Base-by-base conservation (phyloP, 2,888 invertebrate species). In the Pinctada fucata region DNA sequence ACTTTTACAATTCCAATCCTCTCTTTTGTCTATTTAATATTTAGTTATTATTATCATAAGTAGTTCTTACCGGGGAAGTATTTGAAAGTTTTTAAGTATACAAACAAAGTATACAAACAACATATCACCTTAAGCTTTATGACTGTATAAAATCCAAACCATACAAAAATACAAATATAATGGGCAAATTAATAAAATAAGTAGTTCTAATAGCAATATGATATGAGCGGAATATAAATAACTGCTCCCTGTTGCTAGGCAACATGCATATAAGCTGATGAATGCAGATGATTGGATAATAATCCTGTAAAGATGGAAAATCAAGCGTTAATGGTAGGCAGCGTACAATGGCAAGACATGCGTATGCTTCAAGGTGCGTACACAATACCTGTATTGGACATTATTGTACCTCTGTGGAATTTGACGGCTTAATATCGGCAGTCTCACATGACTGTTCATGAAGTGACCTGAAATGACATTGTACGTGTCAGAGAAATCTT, bases 361-460 rank as follows among this genome's bases (percentile, higher is more conserved):
- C 79, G 50, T 72, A 74, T 74, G 72, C 75, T 48, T 47, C 66
- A 75, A 31, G 66, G 65, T 71, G 72, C 76, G 47, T 66, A 66
- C 71, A 71, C 45, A 70, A 65, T 76, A 76, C 76, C 76, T 76
- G 47, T 47, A 50, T 65, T 31, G 58, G 58, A 75, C 58, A 78
- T 82, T 75, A 83, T 85, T 82, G 81, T 81, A 84, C 85, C 82
- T 83, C 85, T 80, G 86, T 84, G 79, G 87, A 83, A 82, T 87
- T 88, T 86, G 84, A 83, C 83, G 86, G 85, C 86, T 89, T 88
- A 85, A 88, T 86, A 83, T 88, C 88, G 86, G 88, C 82, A 84
- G 86, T 86, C 83, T 90, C 89, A 85, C 88, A 88, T 83, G 87
- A 84, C 84, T 84, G 82, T 76, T 90, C 90, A 86, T 88, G 88